Base-by-base conservation (phyloP, 1,140 invertebrate species). In the Nomia melanderi region DNA sequence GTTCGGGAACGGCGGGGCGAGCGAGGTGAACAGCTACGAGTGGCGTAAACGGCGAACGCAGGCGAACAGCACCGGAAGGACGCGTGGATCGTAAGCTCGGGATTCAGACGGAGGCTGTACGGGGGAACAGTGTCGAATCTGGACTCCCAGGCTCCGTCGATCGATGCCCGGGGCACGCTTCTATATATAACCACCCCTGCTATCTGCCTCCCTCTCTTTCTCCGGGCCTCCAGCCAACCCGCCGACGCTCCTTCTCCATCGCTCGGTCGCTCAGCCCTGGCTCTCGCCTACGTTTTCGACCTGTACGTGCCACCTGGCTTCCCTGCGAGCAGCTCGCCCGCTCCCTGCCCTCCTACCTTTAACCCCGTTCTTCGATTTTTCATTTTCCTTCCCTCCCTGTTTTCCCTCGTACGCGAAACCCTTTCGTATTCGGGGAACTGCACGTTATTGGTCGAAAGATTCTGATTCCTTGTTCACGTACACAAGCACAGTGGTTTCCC, bases 141-240 rank as follows among this genome's bases (percentile, higher is more conserved):
- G 81, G 77, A 80, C 81, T 83, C 82, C 82, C 82, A 84, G 82
- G 82, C 77, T 84, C 77, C 77, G 57, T 62, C 77, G 81, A 83
- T 84, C 81, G 82, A 84, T 84, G 82, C 82, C 81, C 81, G 77
- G 82, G 81, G 82, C 82, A 36, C 81, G 77, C 60, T 83, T 33
- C 82, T 84, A 83, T 84, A 84, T 84, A 84, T 84, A 84, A 70
- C 81, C 82, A 83, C 54, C 82, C 81, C 82, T 84, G 81, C 81
- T 80, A 63, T 60, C 79, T 54, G 33, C 54, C 80, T 47, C 71
- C 59, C 47, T 60, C 65, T 65, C 65, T 64, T 25, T 63, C 65
- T 41, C 67, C 23, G 3, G 3, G 57, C 3, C 0, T 29, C 41
- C 7, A 2, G 12, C 36, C 27, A 14, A 12, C 74, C 41, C 41